These are phyloP conservation scores for Melierax canorus DNA, from an alignment of 2,113 vertebrate genomes.

Conservation along the genomic window DNA sequence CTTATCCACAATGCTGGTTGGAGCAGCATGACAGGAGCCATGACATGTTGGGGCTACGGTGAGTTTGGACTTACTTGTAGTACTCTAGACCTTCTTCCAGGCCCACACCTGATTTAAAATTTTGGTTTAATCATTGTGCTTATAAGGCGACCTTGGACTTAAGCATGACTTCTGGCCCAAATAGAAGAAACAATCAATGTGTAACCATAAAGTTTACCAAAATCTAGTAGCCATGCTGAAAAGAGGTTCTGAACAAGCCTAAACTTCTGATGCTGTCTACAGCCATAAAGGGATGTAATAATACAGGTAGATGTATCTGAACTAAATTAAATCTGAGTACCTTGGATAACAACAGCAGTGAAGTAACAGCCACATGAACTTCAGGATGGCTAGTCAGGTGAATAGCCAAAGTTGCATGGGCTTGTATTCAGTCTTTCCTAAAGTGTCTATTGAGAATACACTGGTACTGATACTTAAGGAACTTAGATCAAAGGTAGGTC, in stretches of 20 bases:
- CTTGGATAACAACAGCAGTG: neutral
- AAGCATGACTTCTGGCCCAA: neutral
- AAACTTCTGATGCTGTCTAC: neutral
- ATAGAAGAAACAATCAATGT: neutral
- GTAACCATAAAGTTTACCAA: neutral
- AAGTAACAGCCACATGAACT: neutral
- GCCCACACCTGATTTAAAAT: neutral
- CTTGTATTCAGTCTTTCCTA: neutral
- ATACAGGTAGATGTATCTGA: neutral
- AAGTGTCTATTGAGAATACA: neutral
- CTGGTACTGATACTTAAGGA: neutral
- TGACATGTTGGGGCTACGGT: accelerated
- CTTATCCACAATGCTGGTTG: neutral
- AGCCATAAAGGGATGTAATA: neutral
- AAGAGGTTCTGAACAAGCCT: neutral
- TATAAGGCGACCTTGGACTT: neutral
- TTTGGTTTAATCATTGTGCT: neutral
- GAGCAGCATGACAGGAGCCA: neutral
- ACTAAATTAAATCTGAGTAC: neutral
- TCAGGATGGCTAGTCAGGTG: neutral
- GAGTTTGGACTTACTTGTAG: neutral
- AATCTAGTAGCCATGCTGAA: neutral
- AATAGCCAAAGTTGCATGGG: neutral
- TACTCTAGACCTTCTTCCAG: neutral
- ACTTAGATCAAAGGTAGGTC: neutral